Evolutionary conservation across 2,113 vertebrate genomes (phyloP).

Genomic region (Melospiza melodia): DNA sequence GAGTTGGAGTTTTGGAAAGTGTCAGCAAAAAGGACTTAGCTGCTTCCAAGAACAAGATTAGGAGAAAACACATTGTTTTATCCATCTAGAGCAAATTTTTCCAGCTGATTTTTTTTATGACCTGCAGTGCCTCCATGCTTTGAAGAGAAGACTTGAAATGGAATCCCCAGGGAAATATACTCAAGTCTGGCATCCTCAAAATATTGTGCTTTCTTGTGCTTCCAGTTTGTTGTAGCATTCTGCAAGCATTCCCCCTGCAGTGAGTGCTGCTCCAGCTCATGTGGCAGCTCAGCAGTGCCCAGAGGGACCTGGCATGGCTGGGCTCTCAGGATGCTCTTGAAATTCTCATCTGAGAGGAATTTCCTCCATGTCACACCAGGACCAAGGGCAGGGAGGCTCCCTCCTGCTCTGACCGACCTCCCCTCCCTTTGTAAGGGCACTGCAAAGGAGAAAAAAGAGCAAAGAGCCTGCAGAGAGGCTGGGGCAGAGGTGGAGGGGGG

Average conservation of each 20-base stretch:
- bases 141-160: slow-evolving; percentile 17
- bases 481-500: neutral
- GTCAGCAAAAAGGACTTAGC: slow-evolving; percentile 53
- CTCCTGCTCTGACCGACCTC: neutral
- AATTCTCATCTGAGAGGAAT: neutral
- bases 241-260: neutral
- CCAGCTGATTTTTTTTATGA: slow-evolving; percentile 40
- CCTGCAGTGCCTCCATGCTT: neutral
- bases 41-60: slow-evolving; percentile 60
- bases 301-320: rapidly evolving
- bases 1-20: slow-evolving; percentile 40
- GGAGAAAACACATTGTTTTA: slow-evolving; percentile 57
- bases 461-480: neutral
- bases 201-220: neutral
- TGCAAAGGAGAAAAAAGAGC: neutral
- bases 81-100: slow-evolving; percentile 37
- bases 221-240: neutral
- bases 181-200: neutral
- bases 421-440: neutral
- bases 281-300: neutral
- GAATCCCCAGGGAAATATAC: neutral
- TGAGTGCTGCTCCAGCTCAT: neutral
- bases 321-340: rapidly evolving
- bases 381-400: neutral
- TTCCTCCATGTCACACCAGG: neutral